Evolutionary conservation across 2,888 invertebrate genomes (phyloP).

Genomic region (Leucoptera coffeella): DNA sequence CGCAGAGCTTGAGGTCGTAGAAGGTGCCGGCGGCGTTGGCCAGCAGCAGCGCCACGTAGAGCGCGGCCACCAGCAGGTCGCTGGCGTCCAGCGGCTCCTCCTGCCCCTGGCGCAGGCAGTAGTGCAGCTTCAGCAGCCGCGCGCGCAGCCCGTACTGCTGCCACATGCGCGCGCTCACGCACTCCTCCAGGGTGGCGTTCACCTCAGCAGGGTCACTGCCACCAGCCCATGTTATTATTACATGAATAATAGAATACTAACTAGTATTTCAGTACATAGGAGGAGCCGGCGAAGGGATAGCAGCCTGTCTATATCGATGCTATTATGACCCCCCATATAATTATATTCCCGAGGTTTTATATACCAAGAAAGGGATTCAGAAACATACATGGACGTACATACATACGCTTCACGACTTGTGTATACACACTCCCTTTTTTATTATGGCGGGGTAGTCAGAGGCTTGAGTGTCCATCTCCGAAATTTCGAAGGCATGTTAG

Average conservation of each 20-base stretch:
- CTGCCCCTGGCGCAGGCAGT: slow-evolving; percentile 1
- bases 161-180: background rate
- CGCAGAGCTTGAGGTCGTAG: background rate
- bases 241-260: background rate
- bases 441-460: too few species aligned
- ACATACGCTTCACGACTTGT: too few species aligned
- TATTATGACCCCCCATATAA: too few species aligned
- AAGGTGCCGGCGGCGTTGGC: slow-evolving; percentile 1
- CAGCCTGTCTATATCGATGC: too few species aligned
- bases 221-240: too few species aligned
- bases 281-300: background rate
- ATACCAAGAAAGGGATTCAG: too few species aligned
- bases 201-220: background rate
- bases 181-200: background rate
- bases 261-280: background rate
- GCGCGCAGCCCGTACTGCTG: background rate
- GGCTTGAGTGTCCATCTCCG: too few species aligned
- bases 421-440: too few species aligned
- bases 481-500: too few species aligned
- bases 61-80: slow-evolving; percentile 1
- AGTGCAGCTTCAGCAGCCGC: background rate
- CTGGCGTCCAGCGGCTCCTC: background rate
- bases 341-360: too few species aligned
- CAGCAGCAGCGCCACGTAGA: background rate
- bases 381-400: too few species aligned